Conservation (phyloP, 2,113 vertebrate species). For the Nansenia antarctica region DNA sequence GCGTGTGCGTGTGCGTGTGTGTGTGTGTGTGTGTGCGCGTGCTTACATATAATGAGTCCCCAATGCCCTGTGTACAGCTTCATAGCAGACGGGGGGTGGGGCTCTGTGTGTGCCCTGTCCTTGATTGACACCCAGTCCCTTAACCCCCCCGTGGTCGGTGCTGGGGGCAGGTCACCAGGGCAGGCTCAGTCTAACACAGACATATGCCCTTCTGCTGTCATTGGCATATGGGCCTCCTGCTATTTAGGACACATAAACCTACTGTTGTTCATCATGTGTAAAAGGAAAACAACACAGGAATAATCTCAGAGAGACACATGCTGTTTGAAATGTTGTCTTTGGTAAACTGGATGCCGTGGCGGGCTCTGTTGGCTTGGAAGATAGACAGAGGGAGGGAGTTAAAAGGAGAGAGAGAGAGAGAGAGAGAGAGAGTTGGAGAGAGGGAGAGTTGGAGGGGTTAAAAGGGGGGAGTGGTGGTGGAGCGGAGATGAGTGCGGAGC, state of each 20-base stretch:
- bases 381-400: neutral
- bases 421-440: constrained; percentile 5
- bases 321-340: neutral
- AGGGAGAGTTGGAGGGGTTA: constrained; percentile 45
- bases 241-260: constrained; percentile 24
- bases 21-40: constrained; percentile 7
- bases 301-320: neutral
- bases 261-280: constrained; percentile 19
- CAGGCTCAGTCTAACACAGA: constrained; percentile 28
- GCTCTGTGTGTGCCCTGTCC: constrained; percentile 3
- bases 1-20: constrained; percentile 15
- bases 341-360: neutral
- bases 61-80: constrained; percentile 25
- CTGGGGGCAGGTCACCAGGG: constrained; percentile 57
- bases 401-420: constrained; percentile 8
- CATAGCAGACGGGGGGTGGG: constrained; percentile 3
- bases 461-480: constrained; percentile 32
- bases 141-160: constrained; percentile 51
- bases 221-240: constrained; percentile 7
- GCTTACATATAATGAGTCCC: constrained; percentile 32
- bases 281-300: neutral
- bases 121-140: constrained; percentile 59
- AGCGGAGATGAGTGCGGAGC: constrained; percentile 65
- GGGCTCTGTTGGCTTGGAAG: neutral
- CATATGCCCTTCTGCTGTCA: constrained; percentile 52